phyloP scores from a whole-genome alignment of 1,140 invertebrate genomes.

The Nasonia vitripennis region DNA sequence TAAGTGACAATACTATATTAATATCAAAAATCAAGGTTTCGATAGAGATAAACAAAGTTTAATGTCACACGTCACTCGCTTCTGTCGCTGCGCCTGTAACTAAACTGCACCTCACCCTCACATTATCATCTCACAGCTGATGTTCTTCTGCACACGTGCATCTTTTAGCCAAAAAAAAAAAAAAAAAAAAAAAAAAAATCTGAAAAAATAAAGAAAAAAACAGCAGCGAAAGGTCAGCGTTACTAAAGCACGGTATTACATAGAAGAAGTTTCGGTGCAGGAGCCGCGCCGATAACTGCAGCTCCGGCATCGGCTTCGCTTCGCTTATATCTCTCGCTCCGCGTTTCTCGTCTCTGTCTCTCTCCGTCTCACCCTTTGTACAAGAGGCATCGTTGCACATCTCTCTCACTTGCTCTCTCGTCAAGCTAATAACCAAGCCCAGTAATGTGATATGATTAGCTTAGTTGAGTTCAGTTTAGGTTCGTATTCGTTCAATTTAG shows the following conservation, averaged over 20 bases:
- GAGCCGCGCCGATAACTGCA: constrained; percentile 72
- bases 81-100: too few relatives aligned
- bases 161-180: too few relatives aligned
- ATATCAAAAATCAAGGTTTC: too few relatives aligned
- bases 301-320: constrained; percentile 69
- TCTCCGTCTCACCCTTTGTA: background rate
- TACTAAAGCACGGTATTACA: background rate
- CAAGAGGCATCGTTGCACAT: background rate
- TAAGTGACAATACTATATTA: too few relatives aligned
- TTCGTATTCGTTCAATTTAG: constrained; percentile 75
- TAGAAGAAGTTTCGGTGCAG: constrained; percentile 67
- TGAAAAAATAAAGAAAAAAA: too few relatives aligned
- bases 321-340: constrained; percentile 73
- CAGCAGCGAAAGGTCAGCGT: background rate
- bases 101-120: too few relatives aligned
- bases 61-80: too few relatives aligned
- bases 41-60: too few relatives aligned
- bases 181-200: background rate
- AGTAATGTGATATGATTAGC: constrained; percentile 76
- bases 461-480: constrained; percentile 76
- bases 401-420: constrained; percentile 12
- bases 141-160: background rate
- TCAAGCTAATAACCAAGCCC: constrained; percentile 70
- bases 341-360: background rate
- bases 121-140: too few relatives aligned